These are phyloP conservation scores for Pangasius mekongensis DNA, from an alignment of 2,797 vertebrate genomes.

Conservation along the genomic window DNA sequence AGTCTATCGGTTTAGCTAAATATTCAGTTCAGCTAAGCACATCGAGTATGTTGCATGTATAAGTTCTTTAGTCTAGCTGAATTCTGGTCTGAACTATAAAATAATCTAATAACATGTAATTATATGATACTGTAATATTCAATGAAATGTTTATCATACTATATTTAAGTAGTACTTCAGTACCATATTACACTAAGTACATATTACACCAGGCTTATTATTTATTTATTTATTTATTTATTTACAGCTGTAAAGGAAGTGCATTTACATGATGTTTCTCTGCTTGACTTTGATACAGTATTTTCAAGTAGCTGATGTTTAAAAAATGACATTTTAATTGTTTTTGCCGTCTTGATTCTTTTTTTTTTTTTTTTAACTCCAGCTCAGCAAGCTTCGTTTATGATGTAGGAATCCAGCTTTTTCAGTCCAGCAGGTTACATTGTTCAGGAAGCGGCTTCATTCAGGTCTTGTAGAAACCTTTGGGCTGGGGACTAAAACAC, in stretches of 20 bases:
- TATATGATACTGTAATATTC: neutral
- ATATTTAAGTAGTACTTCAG: neutral
- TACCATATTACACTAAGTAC: neutral
- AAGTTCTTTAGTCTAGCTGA: neutral
- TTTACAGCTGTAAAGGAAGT: neutral
- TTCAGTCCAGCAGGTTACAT: neutral
- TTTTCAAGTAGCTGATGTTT: neutral
- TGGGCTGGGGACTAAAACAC: conserved; percentile 43
- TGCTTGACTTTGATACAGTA: neutral
- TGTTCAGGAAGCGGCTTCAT: neutral
- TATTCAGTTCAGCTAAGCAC: neutral
- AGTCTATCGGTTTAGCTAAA: neutral
- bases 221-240: neutral
- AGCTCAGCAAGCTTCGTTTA: neutral
- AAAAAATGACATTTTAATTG: neutral
- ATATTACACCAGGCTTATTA: neutral
- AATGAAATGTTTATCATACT: neutral
- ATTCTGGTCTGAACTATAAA: neutral
- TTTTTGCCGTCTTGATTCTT: neutral
- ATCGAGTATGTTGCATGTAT: neutral
- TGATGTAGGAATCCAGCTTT: neutral
- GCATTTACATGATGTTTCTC: neutral
- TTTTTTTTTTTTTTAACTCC: neutral
- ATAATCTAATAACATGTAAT: neutral
- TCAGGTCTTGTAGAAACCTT: conserved; percentile 59